Percentiles rank a stretch among this genome's conserved stretches.
phyloP scores from a whole-genome alignment of 2,888 invertebrate species.

The Agonum fuliginosum region DNA sequence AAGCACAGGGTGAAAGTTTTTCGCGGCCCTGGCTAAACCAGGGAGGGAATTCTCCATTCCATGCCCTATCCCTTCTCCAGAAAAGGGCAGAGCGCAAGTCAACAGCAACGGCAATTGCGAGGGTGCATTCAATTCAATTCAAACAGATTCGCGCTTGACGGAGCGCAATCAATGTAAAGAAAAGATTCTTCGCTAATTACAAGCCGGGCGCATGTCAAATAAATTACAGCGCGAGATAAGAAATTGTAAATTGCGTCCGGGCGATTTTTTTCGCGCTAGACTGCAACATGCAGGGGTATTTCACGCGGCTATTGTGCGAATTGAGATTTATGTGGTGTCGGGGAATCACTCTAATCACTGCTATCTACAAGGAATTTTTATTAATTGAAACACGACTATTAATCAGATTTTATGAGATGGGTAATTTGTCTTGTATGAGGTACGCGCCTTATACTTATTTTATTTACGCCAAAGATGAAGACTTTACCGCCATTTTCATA shows the following conservation, averaged over 20 bases:
- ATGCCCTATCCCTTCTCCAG: neutral
- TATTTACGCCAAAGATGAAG: too few species aligned
- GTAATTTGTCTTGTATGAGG: too few species aligned
- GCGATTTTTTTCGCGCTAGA: slow-evolving; percentile 24
- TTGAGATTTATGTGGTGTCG: slow-evolving; percentile 34
- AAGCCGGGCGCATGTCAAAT: slow-evolving; percentile 54
- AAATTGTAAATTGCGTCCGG: slow-evolving; percentile 57
- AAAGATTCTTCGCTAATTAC: slow-evolving; percentile 59
- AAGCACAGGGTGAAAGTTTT: slow-evolving; percentile 28
- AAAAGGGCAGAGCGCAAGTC: slow-evolving; percentile 30
- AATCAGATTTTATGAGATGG: too few species aligned
- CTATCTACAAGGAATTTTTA: neutral
- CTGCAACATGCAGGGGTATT: slow-evolving; percentile 13
- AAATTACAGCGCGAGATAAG: slow-evolving; percentile 54
- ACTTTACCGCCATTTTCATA: too few species aligned
- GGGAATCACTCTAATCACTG: neutral
- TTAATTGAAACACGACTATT: too few species aligned
- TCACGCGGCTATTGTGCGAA: slow-evolving; percentile 15
- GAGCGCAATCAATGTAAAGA: slow-evolving; percentile 58
- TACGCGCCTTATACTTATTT: too few species aligned
- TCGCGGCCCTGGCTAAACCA: slow-evolving; percentile 10
- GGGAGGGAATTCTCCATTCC: neutral
- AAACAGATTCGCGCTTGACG: slow-evolving; percentile 56
- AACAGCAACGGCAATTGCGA: neutral
- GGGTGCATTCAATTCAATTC: slow-evolving; percentile 56